Evolutionary conservation across 1,140 invertebrate genomes (phyloP), one percentile per base, ranked within the genome.

Genomic region (Sarcophaga bullata): DNA sequence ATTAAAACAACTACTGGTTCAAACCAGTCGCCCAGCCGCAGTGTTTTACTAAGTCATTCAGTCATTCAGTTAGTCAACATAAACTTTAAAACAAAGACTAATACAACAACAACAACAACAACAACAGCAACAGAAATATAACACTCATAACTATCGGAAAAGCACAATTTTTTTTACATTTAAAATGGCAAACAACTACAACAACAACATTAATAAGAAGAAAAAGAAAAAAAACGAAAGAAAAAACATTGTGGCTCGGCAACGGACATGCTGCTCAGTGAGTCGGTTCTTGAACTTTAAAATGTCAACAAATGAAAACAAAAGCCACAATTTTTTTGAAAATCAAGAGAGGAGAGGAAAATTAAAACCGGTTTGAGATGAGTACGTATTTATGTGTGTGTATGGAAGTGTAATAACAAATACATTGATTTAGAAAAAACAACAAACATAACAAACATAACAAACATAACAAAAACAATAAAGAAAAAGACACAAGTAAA

Each of bases 251-350:
- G 25, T 37, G 25, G 25, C 25, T 37, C 25, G 50, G 8, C 8
- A 52, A 52, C 50, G 6, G 50, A 52, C 6, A 19, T 68, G 62
- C 8, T 68, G 25, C 25, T 37, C 4, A 37, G 25, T 19, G 9
- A 68, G n/a, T 68, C 62, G 62, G 62, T 68, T 68, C 62, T 68
- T 68, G 62, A 68, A 68, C 62, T 68, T 68, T 68, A 68, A 68
- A 68, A 68, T 68, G 62, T 68, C 17, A 68, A 68, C 13, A 58
- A 68, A 68, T 68, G 62, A 68, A 68, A 68, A 68, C 19, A 68
- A 68, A 68, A 68, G 62, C 62, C 62, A 68, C n/a, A 68, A 19
- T 68, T 37, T 37, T 37, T 1, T 37, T 37, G 25, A 37, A 58
- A 58, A 58, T 6, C 62, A 13, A 62, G n/a, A 68, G n/a, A 19